A percentile compares a stretch with the other conserved stretches of the same genome.
These are phyloP conservation scores for Trichonephila clavipes DNA, from an alignment of 1,140 invertebrate genomes.

Conservation along the genomic window DNA sequence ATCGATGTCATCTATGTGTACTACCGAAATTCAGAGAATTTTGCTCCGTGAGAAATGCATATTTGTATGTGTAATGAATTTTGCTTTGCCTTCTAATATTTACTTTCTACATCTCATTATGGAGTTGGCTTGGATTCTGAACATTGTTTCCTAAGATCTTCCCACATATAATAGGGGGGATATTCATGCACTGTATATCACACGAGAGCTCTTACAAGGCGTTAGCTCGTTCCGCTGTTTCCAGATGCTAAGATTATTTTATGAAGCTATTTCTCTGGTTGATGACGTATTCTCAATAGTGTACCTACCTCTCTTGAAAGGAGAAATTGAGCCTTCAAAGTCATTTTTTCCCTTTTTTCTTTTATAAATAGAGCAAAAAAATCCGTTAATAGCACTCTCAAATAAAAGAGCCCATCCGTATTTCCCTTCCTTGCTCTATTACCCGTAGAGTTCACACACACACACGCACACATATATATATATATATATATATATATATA, in stretches of 20 bases:
- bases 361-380: conserved; percentile 54
- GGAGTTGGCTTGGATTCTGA: not conserved
- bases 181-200: not conserved
- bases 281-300: not conserved
- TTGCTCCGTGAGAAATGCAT: no score
- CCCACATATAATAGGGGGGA: not conserved
- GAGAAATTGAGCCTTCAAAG: conserved; percentile 55
- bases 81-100: not conserved
- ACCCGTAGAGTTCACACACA: conserved; percentile 18
- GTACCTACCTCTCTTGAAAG: not conserved
- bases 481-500: conserved; percentile 51
- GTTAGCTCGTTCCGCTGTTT: not conserved
- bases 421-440: conserved; percentile 17
- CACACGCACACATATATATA: no score
- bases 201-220: not conserved
- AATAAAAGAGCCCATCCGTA: conserved; percentile 52
- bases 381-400: conserved; percentile 67
- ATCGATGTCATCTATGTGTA: no score
- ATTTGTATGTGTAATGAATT: no score
- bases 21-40: no score
- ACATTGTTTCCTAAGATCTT: not conserved
- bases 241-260: conserved; percentile 9
- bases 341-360: conserved; percentile 33
- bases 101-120: not conserved
- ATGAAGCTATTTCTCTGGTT: not conserved